Evolutionary conservation across 2,888 invertebrate genomes (phyloP), one percentile per base, ranked within the genome.

Genomic region (Rosalia funebris): DNA sequence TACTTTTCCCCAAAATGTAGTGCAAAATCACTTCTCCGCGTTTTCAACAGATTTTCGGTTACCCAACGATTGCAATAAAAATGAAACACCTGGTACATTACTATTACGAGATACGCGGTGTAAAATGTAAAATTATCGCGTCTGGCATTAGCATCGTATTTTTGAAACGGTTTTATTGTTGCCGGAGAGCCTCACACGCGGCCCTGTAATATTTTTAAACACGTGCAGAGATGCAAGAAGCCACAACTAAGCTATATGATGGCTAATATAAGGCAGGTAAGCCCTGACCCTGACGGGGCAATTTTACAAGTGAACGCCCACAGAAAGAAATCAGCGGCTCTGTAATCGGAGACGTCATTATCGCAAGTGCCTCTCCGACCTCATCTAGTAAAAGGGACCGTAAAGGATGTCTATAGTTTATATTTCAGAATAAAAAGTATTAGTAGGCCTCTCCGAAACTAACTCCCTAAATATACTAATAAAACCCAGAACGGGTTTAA

Each of bases 281-380:
- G 70, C 62, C 70, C 73, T 72, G 74, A 75, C 75, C 71, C 75
- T 73, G 75, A 75, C 74, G 71, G 70, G 70, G 73, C 74, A 77
- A 76, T 77, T 77, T 77, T 71, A 77, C 75, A 74, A 71, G 74
- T 71, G 73, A 72, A 74, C 77, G 74, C 76, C 77, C 74, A 76
- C 75, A 69, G 72, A 71, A 70, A 63, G 69, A 69, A 74, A 73
- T 73, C 72, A 70, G 67, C 73, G 73, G 70, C 66, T 64, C 64
- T 69, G 76, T 74, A 77, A 76, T 71, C 70, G 70, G 71, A 76
- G 75, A 71, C 69, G 69, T 75, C 74, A 74, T 75, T 75, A 74
- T 68, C 65, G 66, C 70, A 58, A 65, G 42, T 56, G 56, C 60
- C 60, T 60, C 53, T 42, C 31, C 20, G 53, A 39, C 41, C 11